phyloP scores from a whole-genome alignment of 2,797 vertebrate genomes.

The Pteropus rufus region DNA sequence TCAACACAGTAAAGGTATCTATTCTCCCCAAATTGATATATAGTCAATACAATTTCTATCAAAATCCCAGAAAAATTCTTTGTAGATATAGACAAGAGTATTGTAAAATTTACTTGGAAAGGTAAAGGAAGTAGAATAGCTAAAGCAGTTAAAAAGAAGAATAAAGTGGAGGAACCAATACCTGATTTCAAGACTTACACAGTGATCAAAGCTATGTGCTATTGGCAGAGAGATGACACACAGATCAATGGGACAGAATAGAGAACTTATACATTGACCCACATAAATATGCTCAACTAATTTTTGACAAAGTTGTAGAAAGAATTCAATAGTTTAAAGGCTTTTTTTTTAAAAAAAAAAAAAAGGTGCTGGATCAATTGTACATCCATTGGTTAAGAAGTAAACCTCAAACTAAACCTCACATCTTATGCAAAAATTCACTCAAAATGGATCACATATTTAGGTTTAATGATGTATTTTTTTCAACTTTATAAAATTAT shows the following conservation, averaged over 20 bases:
- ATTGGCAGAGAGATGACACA: neutral
- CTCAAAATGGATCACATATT: neutral
- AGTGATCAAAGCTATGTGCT: neutral
- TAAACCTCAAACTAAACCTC: neutral
- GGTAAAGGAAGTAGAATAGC: neutral
- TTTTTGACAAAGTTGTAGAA: neutral
- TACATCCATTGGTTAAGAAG: neutral
- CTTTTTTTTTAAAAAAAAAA: neutral
- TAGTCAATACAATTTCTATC: neutral
- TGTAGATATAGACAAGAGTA: neutral
- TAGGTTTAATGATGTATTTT: neutral
- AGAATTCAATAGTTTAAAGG: neutral
- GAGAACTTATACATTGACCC: neutral
- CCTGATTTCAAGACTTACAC: neutral
- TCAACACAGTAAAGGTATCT: neutral
- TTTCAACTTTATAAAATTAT: neutral
- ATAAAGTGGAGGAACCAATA: neutral
- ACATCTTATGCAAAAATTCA: neutral
- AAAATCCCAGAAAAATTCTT: neutral
- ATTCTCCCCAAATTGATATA: neutral
- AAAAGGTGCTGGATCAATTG: neutral
- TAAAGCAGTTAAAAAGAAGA: neutral
- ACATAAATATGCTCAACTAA: neutral
- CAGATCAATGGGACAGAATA: neutral
- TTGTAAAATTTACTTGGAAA: neutral